Base-by-base conservation (phyloP, 2,888 invertebrate genomes). In the Balanococcus diminutus region DNA sequence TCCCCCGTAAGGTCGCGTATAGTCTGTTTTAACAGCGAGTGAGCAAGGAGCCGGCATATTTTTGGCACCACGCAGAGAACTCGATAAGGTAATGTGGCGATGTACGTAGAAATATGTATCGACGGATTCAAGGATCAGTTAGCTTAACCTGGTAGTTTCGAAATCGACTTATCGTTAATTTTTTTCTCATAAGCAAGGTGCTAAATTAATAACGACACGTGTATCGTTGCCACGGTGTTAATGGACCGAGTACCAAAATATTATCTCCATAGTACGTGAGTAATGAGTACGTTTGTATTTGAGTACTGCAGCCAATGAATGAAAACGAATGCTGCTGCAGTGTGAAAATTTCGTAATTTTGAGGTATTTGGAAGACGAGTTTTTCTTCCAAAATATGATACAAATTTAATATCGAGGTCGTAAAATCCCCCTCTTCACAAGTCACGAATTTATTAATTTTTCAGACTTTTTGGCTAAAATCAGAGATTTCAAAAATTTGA, bases 81-180 rank as follows among this genome's bases (percentile, higher is more conserved):
- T 28, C 28, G 67, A 67, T 67, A 67, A 67, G 67, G 67, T 28
- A 56, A 56, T 56, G 56, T 22, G 51, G 22, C 22, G 56, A 22
- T 56, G 56, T 51, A 51, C 51, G 56, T 56, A 22, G 56, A 56
- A 56, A 22, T 56, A n/a, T n/a, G n/a, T n/a, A 56, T 56, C 56
- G 56, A 56, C 56, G 56, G 56, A 56, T 56, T 56, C 56, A 56
- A 56, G 56, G 56, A 56, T 56, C 56, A 56, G 22, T 56, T 56
- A 19, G 56, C 22, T 56, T 56, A 56, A 14, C 22, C 56, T 6
- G 6, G 56, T 56, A n/a, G n/a, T n/a, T n/a, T 56, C 56, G 22
- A 56, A 56, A 56, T 56, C 56, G 56, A 56, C 8, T 56, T 22
- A 56, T 56, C 56, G 56, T 22, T 56, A 56, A 56, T 56, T 56